These are phyloP conservation scores for Porites divaricata DNA, from an alignment of 92 coral and sea anemone species.

Conservation along the genomic window DNA sequence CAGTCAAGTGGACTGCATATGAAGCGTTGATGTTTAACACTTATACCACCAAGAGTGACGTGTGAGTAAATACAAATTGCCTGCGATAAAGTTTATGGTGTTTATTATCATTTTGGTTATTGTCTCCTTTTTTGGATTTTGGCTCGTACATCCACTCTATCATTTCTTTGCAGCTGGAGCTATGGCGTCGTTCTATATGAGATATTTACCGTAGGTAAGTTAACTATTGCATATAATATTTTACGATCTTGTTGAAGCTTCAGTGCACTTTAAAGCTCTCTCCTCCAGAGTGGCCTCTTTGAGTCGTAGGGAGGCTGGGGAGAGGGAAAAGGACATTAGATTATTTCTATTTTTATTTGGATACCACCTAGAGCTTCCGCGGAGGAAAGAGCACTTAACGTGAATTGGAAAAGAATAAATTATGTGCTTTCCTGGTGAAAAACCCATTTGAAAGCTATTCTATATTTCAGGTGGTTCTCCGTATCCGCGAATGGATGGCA, in stretches of 20 bases:
- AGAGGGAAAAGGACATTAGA: too few species aligned
- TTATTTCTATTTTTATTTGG: too few species aligned
- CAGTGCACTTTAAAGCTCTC: too few species aligned
- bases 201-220: background rate
- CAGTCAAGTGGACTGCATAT: constrained; percentile 21
- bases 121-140: background rate
- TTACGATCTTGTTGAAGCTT: too few species aligned
- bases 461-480: constrained; percentile 12
- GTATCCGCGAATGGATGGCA: constrained; percentile 13
- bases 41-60: constrained; percentile 6
- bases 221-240: background rate
- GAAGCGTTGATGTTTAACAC: constrained; percentile 1
- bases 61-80: background rate
- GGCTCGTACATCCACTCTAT: too few species aligned
- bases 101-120: too few species aligned
- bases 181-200: background rate
- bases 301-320: too few species aligned
- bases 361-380: too few species aligned
- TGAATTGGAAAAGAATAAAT: too few species aligned
- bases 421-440: background rate
- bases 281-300: too few species aligned
- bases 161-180: background rate
- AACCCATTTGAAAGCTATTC: background rate
- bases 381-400: too few species aligned
- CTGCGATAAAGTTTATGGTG: too few species aligned